These are phyloP conservation scores for Plutomurus gul DNA, from an alignment of 1,140 invertebrate species.

Conservation along the genomic window DNA sequence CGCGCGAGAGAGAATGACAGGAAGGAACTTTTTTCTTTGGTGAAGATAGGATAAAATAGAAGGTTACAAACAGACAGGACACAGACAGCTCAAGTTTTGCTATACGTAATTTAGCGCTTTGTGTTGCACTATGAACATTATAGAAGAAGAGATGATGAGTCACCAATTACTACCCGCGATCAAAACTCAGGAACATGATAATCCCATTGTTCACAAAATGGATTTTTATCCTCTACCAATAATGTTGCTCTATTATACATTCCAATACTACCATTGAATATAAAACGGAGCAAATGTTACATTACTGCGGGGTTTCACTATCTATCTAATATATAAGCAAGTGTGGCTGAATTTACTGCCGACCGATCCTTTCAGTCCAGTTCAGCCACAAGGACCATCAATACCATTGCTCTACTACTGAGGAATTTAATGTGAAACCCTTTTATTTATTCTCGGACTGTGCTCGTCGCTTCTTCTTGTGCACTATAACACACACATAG, in stretches of 20 bases:
- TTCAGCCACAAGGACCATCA: background rate
- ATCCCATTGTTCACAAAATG: slow-evolving; percentile 23
- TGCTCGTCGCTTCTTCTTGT: background rate
- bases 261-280: too few species aligned
- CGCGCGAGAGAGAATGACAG: background rate
- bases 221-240: slow-evolving; percentile 11
- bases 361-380: too few species aligned
- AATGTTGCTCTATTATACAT: too few species aligned
- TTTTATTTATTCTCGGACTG: background rate
- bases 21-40: slow-evolving; percentile 16
- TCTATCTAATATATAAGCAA: too few species aligned
- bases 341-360: too few species aligned
- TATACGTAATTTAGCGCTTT: background rate
- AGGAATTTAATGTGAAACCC: background rate
- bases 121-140: slow-evolving; percentile 2
- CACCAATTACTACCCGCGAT: slow-evolving; percentile 14
- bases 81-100: background rate
- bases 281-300: too few species aligned
- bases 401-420: background rate
- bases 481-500: background rate
- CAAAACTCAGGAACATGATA: slow-evolving; percentile 12
- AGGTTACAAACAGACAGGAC: too few species aligned
- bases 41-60: too few species aligned
- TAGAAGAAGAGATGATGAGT: slow-evolving; percentile 9
- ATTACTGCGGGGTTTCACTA: too few species aligned